A percentile compares a stretch with the other conserved stretches of the same genome.
Conservation (phyloP, 2,888 invertebrate genomes). For the Melitaea athalia region DNA sequence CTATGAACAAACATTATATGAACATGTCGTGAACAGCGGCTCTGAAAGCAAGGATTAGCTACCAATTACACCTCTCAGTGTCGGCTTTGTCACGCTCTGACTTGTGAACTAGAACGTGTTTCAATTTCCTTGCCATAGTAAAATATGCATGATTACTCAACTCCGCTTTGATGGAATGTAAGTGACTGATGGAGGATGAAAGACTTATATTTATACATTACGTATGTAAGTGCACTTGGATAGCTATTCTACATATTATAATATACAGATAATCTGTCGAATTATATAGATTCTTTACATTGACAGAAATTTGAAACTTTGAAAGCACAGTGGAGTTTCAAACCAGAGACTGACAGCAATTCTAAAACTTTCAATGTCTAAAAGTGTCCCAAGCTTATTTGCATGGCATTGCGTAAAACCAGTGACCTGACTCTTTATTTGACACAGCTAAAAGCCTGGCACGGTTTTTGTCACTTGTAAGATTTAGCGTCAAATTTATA, state of each 20-base stretch:
- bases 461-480: no score
- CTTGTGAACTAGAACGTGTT: conserved; percentile 48
- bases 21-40: conserved; percentile 42
- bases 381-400: no score
- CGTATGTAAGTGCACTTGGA: background rate
- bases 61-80: conserved; percentile 68
- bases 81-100: conserved; percentile 45
- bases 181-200: conserved; percentile 7
- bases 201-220: conserved; percentile 1
- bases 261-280: no score
- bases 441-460: no score
- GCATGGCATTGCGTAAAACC: no score
- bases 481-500: no score
- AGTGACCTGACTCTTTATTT: no score
- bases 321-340: no score
- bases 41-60: conserved; percentile 68
- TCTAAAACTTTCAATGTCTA: no score
- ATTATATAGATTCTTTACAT: no score
- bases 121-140: conserved; percentile 45
- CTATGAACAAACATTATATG: conserved; percentile 27
- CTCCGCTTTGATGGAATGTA: conserved; percentile 20
- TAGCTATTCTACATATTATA: background rate
- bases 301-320: no score
- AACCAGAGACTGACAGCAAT: no score
- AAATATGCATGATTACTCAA: conserved; percentile 38